Percentiles rank a stretch among this genome's conserved stretches.
Conservation (phyloP, 2,888 invertebrate species). For the Molorchus minor region DNA sequence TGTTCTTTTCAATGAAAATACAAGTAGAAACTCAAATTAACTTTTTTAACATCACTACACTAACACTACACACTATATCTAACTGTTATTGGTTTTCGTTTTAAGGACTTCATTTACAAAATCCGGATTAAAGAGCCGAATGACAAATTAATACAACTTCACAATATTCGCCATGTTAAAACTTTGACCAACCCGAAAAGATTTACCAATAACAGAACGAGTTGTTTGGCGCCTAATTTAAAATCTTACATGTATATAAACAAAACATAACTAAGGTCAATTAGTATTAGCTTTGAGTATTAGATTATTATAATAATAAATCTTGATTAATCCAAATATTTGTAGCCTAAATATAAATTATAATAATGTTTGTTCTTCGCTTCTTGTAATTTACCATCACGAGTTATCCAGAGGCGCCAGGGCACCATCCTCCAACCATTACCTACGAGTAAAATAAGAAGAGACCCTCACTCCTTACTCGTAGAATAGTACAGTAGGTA, state of each 20-base stretch:
- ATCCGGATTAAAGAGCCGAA: conserved; percentile 30
- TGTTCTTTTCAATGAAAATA: conserved; percentile 50
- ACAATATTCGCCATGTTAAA: conserved; percentile 42
- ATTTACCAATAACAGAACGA: conserved; percentile 39
- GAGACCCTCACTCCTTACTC: no score
- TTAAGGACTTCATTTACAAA: conserved; percentile 46
- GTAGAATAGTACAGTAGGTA: no score
- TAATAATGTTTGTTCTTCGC: no score
- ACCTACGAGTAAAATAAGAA: no score
- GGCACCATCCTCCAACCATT: no score
- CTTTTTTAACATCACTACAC: conserved; percentile 47
- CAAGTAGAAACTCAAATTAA: conserved; percentile 43
- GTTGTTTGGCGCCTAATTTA: conserved; percentile 37
- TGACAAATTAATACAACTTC: conserved; percentile 37
- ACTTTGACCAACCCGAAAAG: conserved; percentile 56
- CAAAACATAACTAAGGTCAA: conserved; percentile 1
- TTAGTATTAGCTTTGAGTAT: no score
- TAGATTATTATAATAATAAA: no score
- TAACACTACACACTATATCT: conserved; percentile 33
- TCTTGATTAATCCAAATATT: no score
- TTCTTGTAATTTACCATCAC: no score
- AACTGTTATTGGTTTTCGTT: conserved; percentile 34
- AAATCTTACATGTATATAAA: conserved; percentile 23
- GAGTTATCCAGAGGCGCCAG: no score
- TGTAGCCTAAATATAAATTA: no score